Evolutionary conservation across 2,113 vertebrate species (phyloP), one percentile per base, ranked within the genome.

Genomic region (Centrocercus urophasianus): DNA sequence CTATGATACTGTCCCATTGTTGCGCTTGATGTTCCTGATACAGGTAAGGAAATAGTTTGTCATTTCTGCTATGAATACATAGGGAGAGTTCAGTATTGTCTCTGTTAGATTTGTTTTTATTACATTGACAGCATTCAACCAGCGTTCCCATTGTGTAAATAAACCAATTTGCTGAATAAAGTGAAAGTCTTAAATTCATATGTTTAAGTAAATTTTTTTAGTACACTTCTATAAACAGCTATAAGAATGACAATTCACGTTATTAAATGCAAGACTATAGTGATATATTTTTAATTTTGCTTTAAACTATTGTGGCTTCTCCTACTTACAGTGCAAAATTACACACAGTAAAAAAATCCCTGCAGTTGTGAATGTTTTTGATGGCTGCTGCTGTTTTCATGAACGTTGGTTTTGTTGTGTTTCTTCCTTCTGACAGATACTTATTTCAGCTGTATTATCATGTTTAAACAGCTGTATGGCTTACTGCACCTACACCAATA

Each of bases 161-260:
- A 98, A 97, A 98, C 93, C 95, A 97, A 98, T 98, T 98, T 98
- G 98, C 97, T 96, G 98, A 98, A 98, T 98, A 98, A 98, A 98
- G 96, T 98, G 90, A 64, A 98, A 98, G 97, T 98, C 98, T 98
- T 98, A 98, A 98, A 98, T 98, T 98, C 97, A 81, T 98, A 97
- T 97, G 98, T 97, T 97, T 96, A 98, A 98, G 98, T 94, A 98
- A 97, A 96, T 98, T 98, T 98, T 97, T 98, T 98, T 96, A 94
- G 96, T 93, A 89, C 94, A 96, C 91, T 97, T 97, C 88, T 96
- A 93, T 97, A 91, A 97, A 95, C 94, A 82, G 93, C 89, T 96
- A 76, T 92, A 78, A 96, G 83, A 96, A 75, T 95, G 95, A 96
- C 93, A 96, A 72, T 94, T 93, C 94, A 89, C 97, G 83, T 96